A percentile compares a stretch with the other conserved stretches of the same genome.
Conservation (phyloP, 2,797 vertebrate genomes). For the Acanthiza pusilla region DNA sequence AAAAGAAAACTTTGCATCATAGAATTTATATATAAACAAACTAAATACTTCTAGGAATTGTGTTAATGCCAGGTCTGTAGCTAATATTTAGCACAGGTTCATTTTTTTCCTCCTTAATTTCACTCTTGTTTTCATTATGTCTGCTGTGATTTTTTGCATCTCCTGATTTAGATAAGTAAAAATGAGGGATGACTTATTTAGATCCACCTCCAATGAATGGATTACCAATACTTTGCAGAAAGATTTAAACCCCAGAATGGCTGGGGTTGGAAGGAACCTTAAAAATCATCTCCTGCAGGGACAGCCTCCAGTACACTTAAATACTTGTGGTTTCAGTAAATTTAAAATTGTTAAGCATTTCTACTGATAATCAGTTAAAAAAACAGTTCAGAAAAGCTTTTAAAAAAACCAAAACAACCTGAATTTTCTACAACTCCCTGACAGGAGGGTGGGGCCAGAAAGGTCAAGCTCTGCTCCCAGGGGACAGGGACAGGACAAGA, state of each 20-base stretch:
- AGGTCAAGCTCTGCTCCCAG: background rate
- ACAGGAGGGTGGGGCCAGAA: background rate
- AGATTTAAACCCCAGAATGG: background rate
- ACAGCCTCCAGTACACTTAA: background rate
- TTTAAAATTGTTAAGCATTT: background rate
- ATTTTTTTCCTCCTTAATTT: background rate
- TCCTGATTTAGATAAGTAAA: background rate
- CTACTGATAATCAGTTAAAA: background rate
- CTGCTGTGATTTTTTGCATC: background rate
- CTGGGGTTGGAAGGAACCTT: background rate
- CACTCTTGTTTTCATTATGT: background rate
- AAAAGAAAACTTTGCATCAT: background rate
- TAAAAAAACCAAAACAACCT: background rate
- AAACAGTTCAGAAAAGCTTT: background rate
- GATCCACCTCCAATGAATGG: accelerated
- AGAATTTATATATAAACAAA: accelerated
- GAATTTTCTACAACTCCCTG: background rate
- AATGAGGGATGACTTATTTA: background rate
- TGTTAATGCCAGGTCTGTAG: background rate
- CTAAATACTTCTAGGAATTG: background rate
- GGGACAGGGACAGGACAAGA: background rate
- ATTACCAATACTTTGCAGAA: background rate
- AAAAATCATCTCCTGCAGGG: background rate
- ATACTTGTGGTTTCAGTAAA: background rate
- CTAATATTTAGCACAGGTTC: background rate